These are phyloP conservation scores for Heliconius ismenius DNA, from an alignment of 2,888 invertebrate species.

Conservation along the genomic window DNA sequence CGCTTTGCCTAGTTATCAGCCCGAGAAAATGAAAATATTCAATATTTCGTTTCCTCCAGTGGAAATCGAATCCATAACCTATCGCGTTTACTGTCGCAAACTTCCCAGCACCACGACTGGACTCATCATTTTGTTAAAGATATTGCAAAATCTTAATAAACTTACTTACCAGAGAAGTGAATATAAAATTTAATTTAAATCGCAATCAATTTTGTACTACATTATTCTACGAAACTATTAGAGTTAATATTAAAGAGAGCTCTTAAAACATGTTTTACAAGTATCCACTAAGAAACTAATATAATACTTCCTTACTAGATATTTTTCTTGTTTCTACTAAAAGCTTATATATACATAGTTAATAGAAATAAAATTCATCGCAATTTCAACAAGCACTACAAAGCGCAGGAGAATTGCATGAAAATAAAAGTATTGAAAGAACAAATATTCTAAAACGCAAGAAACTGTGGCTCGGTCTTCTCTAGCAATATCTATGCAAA, in stretches of 20 bases:
- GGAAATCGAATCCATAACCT: too few species aligned
- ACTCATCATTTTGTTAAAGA: too few species aligned
- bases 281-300: too few species aligned
- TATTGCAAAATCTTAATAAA: too few species aligned
- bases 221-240: neutral
- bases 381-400: constrained; percentile 25
- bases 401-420: constrained; percentile 6
- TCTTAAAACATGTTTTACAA: neutral
- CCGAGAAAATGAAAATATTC: too few species aligned
- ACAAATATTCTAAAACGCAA: constrained; percentile 35
- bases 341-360: constrained; percentile 16
- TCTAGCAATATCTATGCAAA: constrained; percentile 42
- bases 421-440: constrained; percentile 32
- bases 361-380: constrained; percentile 19
- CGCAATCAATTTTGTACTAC: neutral
- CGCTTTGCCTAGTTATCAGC: too few species aligned
- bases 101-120: too few species aligned
- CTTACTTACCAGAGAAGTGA: neutral
- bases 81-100: too few species aligned
- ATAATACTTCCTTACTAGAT: neutral
- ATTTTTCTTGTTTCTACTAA: neutral
- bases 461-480: constrained; percentile 33
- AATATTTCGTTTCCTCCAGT: too few species aligned
- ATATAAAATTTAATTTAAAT: neutral
- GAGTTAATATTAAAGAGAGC: neutral